Evolutionary conservation across 2,888 invertebrate species (phyloP).

Genomic region (Drosophila antonietae): DNA sequence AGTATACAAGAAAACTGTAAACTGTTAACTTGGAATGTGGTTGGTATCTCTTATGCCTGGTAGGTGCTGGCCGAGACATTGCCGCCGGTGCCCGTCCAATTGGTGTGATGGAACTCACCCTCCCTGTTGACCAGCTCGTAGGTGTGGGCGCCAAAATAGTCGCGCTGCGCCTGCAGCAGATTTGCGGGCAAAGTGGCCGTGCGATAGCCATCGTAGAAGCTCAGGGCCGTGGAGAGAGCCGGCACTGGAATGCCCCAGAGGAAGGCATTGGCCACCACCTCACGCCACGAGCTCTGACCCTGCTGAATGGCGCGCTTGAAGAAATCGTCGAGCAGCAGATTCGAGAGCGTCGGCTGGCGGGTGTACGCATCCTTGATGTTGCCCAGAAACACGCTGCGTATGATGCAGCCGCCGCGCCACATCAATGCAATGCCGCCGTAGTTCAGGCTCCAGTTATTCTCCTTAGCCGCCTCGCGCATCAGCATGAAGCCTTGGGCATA

Average conservation of each 20-base stretch:
- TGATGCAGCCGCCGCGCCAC: constrained; percentile 99
- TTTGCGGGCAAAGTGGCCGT: constrained; percentile 95
- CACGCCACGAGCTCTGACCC: constrained; percentile 93
- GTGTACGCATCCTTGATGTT: constrained; percentile 97
- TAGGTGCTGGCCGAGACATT: constrained; percentile 98
- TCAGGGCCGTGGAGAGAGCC: constrained; percentile 95
- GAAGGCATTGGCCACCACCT: constrained; percentile 90
- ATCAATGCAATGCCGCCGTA: constrained; percentile 99
- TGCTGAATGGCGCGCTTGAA: constrained; percentile 93
- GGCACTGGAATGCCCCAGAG: constrained; percentile 96
- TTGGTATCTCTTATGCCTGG: constrained; percentile 87
- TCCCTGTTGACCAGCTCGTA: constrained; percentile 95
- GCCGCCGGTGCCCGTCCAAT: constrained; percentile 99
- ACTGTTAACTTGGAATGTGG: constrained; percentile 33
- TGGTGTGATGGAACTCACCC: constrained; percentile 97
- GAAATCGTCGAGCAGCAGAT: constrained; percentile 96
- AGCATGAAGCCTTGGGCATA: constrained; percentile 99
- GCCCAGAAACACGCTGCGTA: constrained; percentile 91
- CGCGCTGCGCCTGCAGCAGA: constrained; percentile 97
- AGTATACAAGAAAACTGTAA: not conserved
- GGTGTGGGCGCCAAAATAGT: constrained; percentile 99
- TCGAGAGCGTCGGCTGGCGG: constrained; percentile 93
- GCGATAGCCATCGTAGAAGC: constrained; percentile 99
- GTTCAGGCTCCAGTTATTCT: constrained; percentile 97
- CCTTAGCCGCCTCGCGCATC: constrained; percentile 94